Evolutionary conservation across 2,888 invertebrate species (phyloP).

Genomic region (Cerceris rybyensis): DNA sequence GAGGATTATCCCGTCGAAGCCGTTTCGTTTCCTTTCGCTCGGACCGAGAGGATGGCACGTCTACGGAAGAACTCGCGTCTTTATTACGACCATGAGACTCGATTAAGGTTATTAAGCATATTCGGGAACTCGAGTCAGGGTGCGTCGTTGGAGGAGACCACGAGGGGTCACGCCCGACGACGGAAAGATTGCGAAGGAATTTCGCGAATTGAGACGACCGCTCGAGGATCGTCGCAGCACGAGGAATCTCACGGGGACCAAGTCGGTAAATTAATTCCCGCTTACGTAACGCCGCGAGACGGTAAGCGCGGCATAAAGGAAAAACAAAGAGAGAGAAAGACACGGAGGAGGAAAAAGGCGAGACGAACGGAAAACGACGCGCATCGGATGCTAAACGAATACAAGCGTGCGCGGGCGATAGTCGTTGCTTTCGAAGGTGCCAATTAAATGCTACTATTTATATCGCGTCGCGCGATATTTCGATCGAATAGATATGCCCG

Average conservation of each 20-base stretch:
- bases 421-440: constrained; percentile 59
- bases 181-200: not conserved
- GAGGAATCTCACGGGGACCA: not conserved
- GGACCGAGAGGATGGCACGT: not conserved
- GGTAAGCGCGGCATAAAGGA: not conserved
- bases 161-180: no score
- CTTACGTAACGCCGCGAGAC: not conserved
- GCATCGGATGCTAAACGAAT: constrained; percentile 45
- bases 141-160: constrained; percentile 29
- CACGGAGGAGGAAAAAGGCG: not conserved
- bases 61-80: constrained; percentile 32
- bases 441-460: constrained; percentile 69
- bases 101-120: constrained; percentile 70
- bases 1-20: no score
- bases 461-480: constrained; percentile 70
- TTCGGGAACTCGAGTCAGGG: constrained; percentile 66
- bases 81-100: constrained; percentile 61
- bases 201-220: not conserved
- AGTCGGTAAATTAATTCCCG: not conserved
- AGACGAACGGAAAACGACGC: constrained; percentile 9
- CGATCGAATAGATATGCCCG: constrained; percentile 70
- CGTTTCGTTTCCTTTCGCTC: no score
- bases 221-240: not conserved
- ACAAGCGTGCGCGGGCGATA: constrained; percentile 48
- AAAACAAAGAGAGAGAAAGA: constrained; percentile 2